Conservation (phyloP, 2,888 invertebrate species). For the Aplocera efformata region DNA sequence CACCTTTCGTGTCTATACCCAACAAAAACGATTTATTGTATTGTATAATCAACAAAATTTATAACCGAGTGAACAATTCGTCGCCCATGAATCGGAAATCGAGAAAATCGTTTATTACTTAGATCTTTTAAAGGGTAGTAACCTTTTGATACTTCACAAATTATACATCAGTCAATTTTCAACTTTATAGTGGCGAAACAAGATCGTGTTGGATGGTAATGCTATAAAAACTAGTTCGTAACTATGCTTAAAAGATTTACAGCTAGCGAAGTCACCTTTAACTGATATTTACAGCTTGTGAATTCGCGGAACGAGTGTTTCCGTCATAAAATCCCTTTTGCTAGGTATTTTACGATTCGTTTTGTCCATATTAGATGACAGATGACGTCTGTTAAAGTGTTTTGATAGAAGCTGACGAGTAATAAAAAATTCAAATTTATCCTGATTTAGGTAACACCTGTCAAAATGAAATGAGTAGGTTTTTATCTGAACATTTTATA, state of each 20-base stretch:
- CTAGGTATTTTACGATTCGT: slow-evolving; percentile 47
- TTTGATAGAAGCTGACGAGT: slow-evolving; percentile 24
- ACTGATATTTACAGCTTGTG: slow-evolving; percentile 60
- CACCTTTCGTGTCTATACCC: slow-evolving; percentile 48
- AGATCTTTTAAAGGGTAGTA: slow-evolving; percentile 52
- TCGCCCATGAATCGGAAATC: slow-evolving; percentile 37
- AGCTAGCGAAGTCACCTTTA: slow-evolving; percentile 56
- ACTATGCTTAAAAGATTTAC: slow-evolving; percentile 52
- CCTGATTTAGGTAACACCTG: too few species aligned
- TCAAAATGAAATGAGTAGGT: too few species aligned
- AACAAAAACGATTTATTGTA: slow-evolving; percentile 47
- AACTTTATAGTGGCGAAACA: slow-evolving; percentile 26
- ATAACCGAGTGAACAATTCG: slow-evolving; percentile 46
- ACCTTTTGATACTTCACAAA: slow-evolving; percentile 40
- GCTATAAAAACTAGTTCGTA: slow-evolving; percentile 4
- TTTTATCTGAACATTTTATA: too few species aligned
- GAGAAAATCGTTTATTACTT: slow-evolving; percentile 48
- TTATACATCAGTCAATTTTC: slow-evolving; percentile 1
- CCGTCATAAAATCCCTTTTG: slow-evolving; percentile 51
- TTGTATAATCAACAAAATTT: slow-evolving; percentile 40
- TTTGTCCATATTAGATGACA: slow-evolving; percentile 36
- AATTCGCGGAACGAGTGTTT: slow-evolving; percentile 69
- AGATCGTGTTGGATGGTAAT: neutral
- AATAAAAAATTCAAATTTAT: too few species aligned
- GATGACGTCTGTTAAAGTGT: slow-evolving; percentile 34